Base-by-base conservation (phyloP, 2,888 invertebrate species). In the Andricus curvator region DNA sequence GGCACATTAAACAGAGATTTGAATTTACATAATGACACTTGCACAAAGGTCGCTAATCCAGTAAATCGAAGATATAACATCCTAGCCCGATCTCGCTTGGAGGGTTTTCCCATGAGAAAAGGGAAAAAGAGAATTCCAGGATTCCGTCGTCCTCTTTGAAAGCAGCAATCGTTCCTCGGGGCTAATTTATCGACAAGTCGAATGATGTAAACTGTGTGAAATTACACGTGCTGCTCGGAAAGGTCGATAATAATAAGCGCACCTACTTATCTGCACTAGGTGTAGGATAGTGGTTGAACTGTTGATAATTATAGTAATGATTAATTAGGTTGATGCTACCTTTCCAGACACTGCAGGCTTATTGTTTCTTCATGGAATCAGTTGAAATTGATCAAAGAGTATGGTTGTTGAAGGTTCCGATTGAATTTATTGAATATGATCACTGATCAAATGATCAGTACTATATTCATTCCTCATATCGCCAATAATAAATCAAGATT, bases 171-270 rank as follows among this genome's bases (percentile, higher is more conserved):
- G 51, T 70, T 70, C 70, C 70, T 70, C 13, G 70, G 51, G 70
- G 70, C 70, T 70, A 70, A 70, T 70, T 70, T 70, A 70, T 70
- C 51, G 70, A 56, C 51, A 70, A 70, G 70, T 70, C 70, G 51
- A 70, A 70, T 70, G 70, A 70, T 70, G 51, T 70, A 70, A 70
- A 70, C 51, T 70, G 51, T 56, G 70, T 70, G 51, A 51, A 70
- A 70, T 70, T 70, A 70, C 70, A 70, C 70, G 70, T 70, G 70
- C 33, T 70, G 51, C 51, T 51, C 33, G 51, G 20, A 70, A 70
- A 70, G 70, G 70, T 70, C 70, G 70, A 70, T 51, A 70, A 70
- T 51, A 70, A 70, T 70, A 70, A 56, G 70, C 70, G 33, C 70
- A 33, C 68, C 44, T 70, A 70, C 48, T 70, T 70, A 70, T 70